Base-by-base conservation (phyloP, 2,888 invertebrate species). In the Penaeus monodon region DNA sequence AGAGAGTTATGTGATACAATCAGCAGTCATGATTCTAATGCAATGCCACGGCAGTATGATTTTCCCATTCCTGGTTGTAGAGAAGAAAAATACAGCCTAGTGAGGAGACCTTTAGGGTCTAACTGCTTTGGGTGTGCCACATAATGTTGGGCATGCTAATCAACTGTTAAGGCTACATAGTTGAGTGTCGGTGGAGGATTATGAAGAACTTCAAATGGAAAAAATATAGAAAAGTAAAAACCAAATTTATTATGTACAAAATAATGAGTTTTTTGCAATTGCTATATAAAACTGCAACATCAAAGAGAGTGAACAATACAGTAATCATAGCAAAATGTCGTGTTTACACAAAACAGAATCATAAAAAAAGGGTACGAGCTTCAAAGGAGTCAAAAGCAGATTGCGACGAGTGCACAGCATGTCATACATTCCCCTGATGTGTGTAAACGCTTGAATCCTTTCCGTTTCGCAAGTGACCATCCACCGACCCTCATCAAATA, bases 101-200 rank as follows among this genome's bases (percentile, higher is more conserved):
- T 78, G 44, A 49, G 78, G 27, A 78, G 57, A 78, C 76, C 38
- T 38, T 38, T 29, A 24, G 76, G 24, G 44, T 64, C 63, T 29
- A 33, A 78, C 68, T 63, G 70, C 79, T n/a, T n/a, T 70, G 70
- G 49, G 70, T 78, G 38, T 57, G 65, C 29, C 68, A 78, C 84
- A 84, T 78, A 84, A 29, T 81, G 82, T 82, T 81, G 81, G 70
- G 78, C 86, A 86, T 86, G 86, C 86, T 49, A 86, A 86, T 86
- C 81, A 86, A 78, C 44, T 29, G 64, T 70, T 73, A 80, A 44
- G 78, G 77, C 82, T 82, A 86, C 78, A 10, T 22, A 63, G 84
- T 79, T 78, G 66, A 44, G 81, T 49, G 81, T 77, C 65, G 77
- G 86, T 86, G 81, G 82, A 77, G 70, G 70, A 57, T 38, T 81